Base-by-base conservation (phyloP, 2,888 invertebrate species). In the Halocaridina rubra region DNA sequence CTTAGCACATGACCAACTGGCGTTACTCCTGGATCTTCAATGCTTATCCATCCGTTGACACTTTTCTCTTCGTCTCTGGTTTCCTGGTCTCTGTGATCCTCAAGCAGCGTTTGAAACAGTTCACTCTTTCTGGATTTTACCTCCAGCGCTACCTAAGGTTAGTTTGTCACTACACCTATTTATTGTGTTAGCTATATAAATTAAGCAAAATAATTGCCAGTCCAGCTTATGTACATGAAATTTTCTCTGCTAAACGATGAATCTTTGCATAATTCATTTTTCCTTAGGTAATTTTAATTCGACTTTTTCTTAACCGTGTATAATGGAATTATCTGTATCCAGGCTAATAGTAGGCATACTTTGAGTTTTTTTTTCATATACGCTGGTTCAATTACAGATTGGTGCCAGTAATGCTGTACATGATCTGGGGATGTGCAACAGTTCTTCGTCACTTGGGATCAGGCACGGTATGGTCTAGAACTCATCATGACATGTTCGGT, bases 31-130 rank as follows among this genome's bases (percentile, higher is more conserved):
- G 72, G 79, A 79, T 79, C 10, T 84, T 79, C 75, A 84, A 84
- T 53, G 84, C 84, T 10, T 84, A 79, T 57, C 84, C 84, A n/a
- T 79, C 84, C 5, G 84, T 84, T 29, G 84, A 84, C 78, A 84
- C 84, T 24, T 84, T 84, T 74, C 39, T 84, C 74, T 84, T 84
- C 57, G 32, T 78, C 53, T 79, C 79, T 13, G 84, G 74, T 67
- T 84, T 84, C 78, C 74, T 84, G 32, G 61, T 78, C 30, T 59
- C 84, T 32, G 24, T 74, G 7, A 57, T 74, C 74, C 74, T 84
- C 39, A 79, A 79, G 46, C 46, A 75, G 22, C 79, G 84, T 24
- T 22, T 79, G 29, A 27, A 61, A 10, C 30, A 79, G 57, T 79
- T 72, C 67, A 61, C 79, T 30, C 79, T 84, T 67, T n/a, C 72